phyloP scores from a whole-genome alignment of 2,888 invertebrate genomes.

The Folsomia candida region DNA sequence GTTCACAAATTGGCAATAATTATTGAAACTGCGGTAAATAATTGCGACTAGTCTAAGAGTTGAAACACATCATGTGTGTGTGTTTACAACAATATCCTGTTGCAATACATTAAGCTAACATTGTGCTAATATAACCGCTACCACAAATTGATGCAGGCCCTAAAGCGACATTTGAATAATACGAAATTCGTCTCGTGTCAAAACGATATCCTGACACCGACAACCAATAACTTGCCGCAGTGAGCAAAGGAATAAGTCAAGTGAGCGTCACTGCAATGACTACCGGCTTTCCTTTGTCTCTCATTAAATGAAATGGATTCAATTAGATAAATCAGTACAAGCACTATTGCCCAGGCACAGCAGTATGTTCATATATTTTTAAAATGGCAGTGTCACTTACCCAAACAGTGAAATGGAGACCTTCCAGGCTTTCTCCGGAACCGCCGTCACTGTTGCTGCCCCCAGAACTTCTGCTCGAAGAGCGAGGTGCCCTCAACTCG shows the following conservation, averaged over 20 bases:
- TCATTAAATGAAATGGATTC: background rate
- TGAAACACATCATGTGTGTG: too few species aligned
- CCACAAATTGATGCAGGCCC: too few species aligned
- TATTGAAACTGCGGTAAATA: too few species aligned
- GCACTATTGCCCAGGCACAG: too few species aligned
- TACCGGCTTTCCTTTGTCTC: background rate
- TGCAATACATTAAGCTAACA: too few species aligned
- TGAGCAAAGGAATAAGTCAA: too few species aligned
- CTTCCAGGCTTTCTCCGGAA: constrained; percentile 68
- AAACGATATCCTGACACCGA: background rate
- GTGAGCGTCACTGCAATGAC: background rate
- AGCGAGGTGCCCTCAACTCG: constrained; percentile 23
- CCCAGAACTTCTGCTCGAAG: constrained; percentile 59
- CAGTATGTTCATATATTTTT: too few species aligned
- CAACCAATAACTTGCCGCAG: background rate
- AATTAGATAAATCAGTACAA: constrained; percentile 6
- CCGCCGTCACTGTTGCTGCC: constrained; percentile 33
- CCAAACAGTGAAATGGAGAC: constrained; percentile 86
- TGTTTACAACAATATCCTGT: too few species aligned
- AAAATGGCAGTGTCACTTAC: constrained; percentile 60
- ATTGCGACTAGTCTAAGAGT: too few species aligned
- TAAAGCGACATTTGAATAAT: background rate
- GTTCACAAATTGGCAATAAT: too few species aligned
- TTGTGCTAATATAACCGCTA: too few species aligned
- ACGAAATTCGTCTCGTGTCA: background rate